phyloP scores from a whole-genome alignment of 1,140 invertebrate species.

The Phocides pigmalion region DNA sequence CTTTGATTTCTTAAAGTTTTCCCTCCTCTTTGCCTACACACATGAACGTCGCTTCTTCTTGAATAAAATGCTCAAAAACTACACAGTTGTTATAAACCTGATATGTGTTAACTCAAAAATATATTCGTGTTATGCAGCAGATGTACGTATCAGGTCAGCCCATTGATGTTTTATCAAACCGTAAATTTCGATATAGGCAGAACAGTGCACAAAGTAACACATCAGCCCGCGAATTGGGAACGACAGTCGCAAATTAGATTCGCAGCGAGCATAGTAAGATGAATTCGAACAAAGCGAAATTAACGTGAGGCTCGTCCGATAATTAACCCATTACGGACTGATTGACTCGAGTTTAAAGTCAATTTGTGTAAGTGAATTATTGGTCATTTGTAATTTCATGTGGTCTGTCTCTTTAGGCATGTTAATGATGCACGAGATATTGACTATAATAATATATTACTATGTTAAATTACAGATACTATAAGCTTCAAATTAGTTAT shows the following conservation, averaged over 20 bases:
- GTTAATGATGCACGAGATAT: neutral
- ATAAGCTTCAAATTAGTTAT: no score
- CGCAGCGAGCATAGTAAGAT: constrained; percentile 23
- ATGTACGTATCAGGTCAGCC: no score
- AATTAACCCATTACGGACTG: constrained; percentile 27
- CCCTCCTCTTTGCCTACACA: no score
- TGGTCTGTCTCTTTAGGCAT: neutral
- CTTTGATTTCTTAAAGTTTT: no score
- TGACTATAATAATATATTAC: no score
- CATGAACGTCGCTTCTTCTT: no score
- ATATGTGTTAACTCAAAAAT: no score
- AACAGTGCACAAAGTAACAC: neutral
- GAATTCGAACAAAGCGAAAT: constrained; percentile 19
- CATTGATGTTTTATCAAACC: no score
- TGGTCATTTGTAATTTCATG: constrained; percentile 7
- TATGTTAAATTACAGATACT: no score
- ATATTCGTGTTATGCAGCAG: no score
- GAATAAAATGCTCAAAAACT: no score
- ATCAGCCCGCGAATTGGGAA: constrained; percentile 2
- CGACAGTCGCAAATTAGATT: constrained; percentile 23
- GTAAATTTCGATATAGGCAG: neutral
- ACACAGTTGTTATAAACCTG: no score
- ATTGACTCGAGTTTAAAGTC: constrained; percentile 26
- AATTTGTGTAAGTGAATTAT: constrained; percentile 23
- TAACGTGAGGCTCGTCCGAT: constrained; percentile 11